Evolutionary conservation across 2,797 vertebrate species (phyloP).

Genomic region (Falco peregrinus): DNA sequence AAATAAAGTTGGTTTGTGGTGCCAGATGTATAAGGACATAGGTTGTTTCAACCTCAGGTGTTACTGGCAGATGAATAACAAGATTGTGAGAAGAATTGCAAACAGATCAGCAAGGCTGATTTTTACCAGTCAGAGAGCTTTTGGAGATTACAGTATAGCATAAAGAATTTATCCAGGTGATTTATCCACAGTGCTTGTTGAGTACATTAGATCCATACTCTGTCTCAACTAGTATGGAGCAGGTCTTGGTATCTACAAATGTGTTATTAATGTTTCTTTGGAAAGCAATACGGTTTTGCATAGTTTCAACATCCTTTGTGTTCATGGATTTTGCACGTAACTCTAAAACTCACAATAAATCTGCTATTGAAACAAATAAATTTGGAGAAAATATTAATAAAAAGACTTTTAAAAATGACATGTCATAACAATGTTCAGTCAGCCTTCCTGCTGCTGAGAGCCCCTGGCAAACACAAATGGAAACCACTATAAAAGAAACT

Average conservation of each 20-base stretch:
- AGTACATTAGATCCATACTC: slow-evolving; percentile 42
- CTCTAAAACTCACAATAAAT: neutral
- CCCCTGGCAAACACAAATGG: neutral
- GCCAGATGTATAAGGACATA: neutral
- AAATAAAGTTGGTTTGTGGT: neutral
- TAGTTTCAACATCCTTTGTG: neutral
- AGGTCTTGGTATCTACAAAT: slow-evolving; percentile 35
- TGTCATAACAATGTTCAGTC: neutral
- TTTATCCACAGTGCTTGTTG: slow-evolving; percentile 35
- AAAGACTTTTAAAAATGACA: neutral
- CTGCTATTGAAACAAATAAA: slow-evolving; percentile 23
- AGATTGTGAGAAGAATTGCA: neutral
- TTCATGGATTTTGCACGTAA: slow-evolving; percentile 30
- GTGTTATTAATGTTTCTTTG: slow-evolving; percentile 69
- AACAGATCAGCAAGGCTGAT: slow-evolving; percentile 30
- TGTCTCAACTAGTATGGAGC: slow-evolving; percentile 18
- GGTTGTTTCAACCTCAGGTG: slow-evolving; percentile 11
- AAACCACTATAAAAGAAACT: neutral
- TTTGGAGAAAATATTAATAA: slow-evolving; percentile 1
- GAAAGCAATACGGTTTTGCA: neutral
- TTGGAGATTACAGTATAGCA: slow-evolving; percentile 15
- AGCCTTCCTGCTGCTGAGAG: neutral
- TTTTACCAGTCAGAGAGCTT: slow-evolving; percentile 35
- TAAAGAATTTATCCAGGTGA: slow-evolving; percentile 65
- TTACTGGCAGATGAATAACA: slow-evolving; percentile 26